Base-by-base conservation (phyloP, 2,797 vertebrate genomes). In the Acanthurus leucopareius region DNA sequence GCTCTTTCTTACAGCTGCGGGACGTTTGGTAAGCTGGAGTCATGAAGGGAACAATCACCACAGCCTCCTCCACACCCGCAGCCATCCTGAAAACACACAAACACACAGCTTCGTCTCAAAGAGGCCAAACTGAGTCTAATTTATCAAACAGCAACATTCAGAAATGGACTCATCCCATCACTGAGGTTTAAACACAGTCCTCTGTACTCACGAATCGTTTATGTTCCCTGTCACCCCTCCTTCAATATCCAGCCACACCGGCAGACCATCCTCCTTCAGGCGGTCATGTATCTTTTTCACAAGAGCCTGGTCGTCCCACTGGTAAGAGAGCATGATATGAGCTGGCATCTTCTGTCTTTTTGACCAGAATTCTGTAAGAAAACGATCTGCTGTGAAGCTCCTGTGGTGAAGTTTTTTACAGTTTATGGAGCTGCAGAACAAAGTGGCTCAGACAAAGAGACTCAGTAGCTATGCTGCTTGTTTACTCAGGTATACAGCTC, bases 221-320 rank as follows among this genome's bases (percentile, higher is more conserved):
- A 93, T 89, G 71, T 92, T 91, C 25, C 93, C 93, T 0, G 75
- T 90, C 80, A 93, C 87, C 15, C 92, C 88, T 76, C 91, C 91
- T 73, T 92, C 78, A 0, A 94, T 74, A 48, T 93, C 93, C 91
- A 93, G 90, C 92, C 93, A 94, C 70, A 92, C 88, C 0, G 87
- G 85, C 40, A 94, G 80, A 1, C 91, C 90, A 0, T 85, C 82
- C 0, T 90, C 89, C 65, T n/a, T 86, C 7, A 93, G 90, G 4
- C 86, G 79, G 54, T 81, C 5, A 15, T 87, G 86, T 2, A 93
- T 69, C 80, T 67, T 92, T 15, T 82, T 89, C 17, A 93, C 93
- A 3, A 94, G 86, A 48, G 82, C 67, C 64, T 93, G 91, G 64
- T 91, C 77, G 1, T 93, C 87, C 92, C 88, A 91, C 75, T 92